These are phyloP conservation scores for Pampusana beccarii DNA, from an alignment of 2,113 vertebrate species.

Conservation along the genomic window DNA sequence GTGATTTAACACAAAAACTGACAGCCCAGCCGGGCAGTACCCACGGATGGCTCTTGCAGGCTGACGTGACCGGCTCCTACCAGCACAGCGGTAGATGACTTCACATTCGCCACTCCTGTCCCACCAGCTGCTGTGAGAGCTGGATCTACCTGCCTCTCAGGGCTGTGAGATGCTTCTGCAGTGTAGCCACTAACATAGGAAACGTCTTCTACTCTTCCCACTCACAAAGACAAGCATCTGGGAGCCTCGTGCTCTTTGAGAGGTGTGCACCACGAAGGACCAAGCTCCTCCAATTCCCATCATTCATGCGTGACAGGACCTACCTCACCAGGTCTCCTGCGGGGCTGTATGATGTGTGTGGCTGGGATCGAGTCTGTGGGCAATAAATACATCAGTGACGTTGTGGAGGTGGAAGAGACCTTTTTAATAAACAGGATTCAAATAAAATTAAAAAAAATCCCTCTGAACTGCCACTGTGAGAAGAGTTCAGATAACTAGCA, in stretches of 20 bases:
- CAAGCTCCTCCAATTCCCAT: background rate
- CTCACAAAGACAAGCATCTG: background rate
- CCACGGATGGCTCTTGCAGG: background rate
- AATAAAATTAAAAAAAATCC: constrained; percentile 65
- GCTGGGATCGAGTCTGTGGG: constrained; percentile 7
- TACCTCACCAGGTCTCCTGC: background rate
- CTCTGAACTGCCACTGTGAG: constrained; percentile 70
- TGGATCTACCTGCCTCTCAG: background rate
- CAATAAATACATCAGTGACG: constrained; percentile 66
- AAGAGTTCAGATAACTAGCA: constrained; percentile 71
- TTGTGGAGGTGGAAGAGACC: constrained; percentile 73
- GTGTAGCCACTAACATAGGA: background rate
- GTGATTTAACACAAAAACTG: background rate
- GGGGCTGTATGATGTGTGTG: background rate
- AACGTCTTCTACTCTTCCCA: background rate
- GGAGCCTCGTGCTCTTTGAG: background rate
- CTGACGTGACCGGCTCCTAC: background rate
- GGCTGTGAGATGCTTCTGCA: background rate
- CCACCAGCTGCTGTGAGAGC: background rate
- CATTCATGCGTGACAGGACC: background rate
- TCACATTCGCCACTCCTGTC: background rate
- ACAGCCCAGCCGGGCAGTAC: background rate
- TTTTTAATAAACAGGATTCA: constrained; percentile 74
- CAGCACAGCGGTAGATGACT: background rate
- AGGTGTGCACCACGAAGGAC: background rate